phyloP scores from a whole-genome alignment of 1,140 invertebrate genomes.

The Sycophaga agraensis region DNA sequence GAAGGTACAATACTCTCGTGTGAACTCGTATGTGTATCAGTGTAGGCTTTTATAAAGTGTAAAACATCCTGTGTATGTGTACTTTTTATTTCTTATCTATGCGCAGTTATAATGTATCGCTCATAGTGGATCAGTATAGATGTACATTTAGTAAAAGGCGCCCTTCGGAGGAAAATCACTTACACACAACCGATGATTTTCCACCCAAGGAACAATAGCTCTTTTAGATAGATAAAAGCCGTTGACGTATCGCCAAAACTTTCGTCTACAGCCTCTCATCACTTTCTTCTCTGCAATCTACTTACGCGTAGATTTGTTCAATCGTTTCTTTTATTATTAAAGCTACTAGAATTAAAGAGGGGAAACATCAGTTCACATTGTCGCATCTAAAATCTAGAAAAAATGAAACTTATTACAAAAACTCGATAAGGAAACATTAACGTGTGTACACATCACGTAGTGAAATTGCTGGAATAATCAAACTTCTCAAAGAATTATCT shows the following conservation, averaged over 20 bases:
- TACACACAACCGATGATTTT: not conserved
- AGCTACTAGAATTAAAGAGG: too few relatives aligned
- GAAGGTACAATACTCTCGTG: slow-evolving; percentile 13
- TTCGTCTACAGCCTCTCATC: too few relatives aligned
- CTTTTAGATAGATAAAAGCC: slow-evolving; percentile 1
- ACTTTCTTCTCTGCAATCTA: slow-evolving; percentile 2
- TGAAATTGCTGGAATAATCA: not conserved
- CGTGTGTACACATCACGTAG: not conserved
- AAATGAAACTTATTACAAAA: too few relatives aligned
- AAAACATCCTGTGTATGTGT: not conserved
- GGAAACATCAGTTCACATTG: slow-evolving; percentile 1
- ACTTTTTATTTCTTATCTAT: not conserved
- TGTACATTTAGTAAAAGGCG: slow-evolving; percentile 11
- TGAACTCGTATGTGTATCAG: not conserved
- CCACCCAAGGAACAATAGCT: not conserved
- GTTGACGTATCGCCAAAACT: not conserved
- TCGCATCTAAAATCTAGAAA: not conserved
- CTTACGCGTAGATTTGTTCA: not conserved
- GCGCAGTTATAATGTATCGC: not conserved
- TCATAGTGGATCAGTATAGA: slow-evolving; percentile 4
- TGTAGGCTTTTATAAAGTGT: not conserved
- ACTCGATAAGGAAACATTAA: too few relatives aligned
- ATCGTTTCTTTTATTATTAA: too few relatives aligned
- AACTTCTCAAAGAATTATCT: too few relatives aligned
- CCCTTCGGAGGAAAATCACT: not conserved